A percentile compares a stretch with the other conserved stretches of the same genome.
Conservation (phyloP, 2,888 invertebrate genomes). For the Anarsia innoxiella region DNA sequence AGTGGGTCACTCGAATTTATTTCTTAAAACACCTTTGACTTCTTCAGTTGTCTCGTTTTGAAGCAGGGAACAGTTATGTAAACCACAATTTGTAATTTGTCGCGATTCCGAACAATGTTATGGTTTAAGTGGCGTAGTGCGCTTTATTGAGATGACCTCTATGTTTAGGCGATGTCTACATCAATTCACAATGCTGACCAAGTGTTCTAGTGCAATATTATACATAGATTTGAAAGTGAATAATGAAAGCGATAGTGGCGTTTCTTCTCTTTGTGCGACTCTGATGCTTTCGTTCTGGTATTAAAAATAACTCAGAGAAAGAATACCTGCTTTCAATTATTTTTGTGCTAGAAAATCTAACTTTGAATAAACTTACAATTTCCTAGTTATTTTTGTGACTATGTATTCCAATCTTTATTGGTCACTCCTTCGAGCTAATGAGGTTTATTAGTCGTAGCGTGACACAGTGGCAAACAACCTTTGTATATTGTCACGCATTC, state of each 20-base stretch:
- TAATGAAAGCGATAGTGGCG: too few species aligned
- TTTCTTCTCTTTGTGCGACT: too few species aligned
- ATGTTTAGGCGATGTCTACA: too few species aligned
- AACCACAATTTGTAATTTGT: slow-evolving; percentile 37
- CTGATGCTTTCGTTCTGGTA: too few species aligned
- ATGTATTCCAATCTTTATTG: too few species aligned
- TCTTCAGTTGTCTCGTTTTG: slow-evolving; percentile 11
- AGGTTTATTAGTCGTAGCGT: slow-evolving; percentile 42
- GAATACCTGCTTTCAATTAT: too few species aligned
- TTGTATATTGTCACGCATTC: slow-evolving; percentile 41
- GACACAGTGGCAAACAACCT: slow-evolving; percentile 32
- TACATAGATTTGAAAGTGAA: too few species aligned
- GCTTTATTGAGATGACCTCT: not conserved
- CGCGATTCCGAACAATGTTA: slow-evolving; percentile 28
- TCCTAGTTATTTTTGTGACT: not conserved
- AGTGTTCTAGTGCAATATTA: too few species aligned
- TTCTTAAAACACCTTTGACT: slow-evolving; percentile 3
- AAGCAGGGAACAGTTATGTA: slow-evolving; percentile 32
- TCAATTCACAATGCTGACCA: too few species aligned
- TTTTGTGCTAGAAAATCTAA: too few species aligned
- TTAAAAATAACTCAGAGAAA: too few species aligned
- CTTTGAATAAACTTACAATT: too few species aligned
- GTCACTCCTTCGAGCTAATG: slow-evolving; percentile 37
- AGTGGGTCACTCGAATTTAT: not conserved
- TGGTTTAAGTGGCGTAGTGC: slow-evolving; percentile 23